These are phyloP conservation scores for Chiroxiphia lanceolata DNA, from an alignment of 2,797 vertebrate genomes.

Conservation along the genomic window DNA sequence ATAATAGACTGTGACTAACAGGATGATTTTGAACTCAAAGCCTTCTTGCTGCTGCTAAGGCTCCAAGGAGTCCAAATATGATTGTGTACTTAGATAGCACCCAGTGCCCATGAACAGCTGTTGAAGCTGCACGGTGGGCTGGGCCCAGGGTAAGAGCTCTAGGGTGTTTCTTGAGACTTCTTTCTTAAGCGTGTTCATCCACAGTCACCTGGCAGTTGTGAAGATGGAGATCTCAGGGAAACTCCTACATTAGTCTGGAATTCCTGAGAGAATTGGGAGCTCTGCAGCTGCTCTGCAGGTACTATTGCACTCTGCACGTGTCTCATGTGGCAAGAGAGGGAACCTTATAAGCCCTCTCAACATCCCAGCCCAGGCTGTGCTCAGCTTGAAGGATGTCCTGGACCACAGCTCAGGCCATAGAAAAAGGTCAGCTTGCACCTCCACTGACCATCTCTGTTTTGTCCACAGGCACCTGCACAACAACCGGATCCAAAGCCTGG, in stretches of 20 bases:
- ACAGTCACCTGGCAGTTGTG: neutral
- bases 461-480: conserved; percentile 92
- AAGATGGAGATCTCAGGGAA: neutral
- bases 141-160: neutral
- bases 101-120: neutral
- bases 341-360: fast-evolving
- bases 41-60: neutral
- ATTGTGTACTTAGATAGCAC: neutral
- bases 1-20: conserved; percentile 26
- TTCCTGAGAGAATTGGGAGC: neutral
- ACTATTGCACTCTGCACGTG: fast-evolving
- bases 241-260: neutral
- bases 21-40: neutral
- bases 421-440: neutral
- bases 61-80: neutral
- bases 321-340: neutral
- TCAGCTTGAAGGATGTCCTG: neutral
- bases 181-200: neutral
- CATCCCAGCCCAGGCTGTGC: neutral
- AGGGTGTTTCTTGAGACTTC: neutral
- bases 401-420: neutral
- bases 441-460: conserved; percentile 32
- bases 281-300: neutral
- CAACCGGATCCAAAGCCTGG: conserved; percentile 91
- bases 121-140: neutral